Evolutionary conservation across 2,113 vertebrate species (phyloP), one percentile per base, ranked within the genome.

Genomic region (Sardina pilchardus): DNA sequence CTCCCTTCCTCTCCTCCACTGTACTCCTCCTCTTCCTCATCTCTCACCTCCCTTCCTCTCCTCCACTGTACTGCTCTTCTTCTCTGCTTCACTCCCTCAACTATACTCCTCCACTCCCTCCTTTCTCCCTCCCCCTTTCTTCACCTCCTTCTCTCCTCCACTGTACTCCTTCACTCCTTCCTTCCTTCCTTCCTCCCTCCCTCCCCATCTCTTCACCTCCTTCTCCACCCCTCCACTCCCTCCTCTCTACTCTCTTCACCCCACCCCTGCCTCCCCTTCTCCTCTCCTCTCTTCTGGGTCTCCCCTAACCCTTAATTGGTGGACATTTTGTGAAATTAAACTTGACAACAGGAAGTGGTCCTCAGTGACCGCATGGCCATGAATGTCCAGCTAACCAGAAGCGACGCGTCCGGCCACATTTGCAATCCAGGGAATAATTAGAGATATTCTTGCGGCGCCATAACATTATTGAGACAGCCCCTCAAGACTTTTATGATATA

Each of bases 331-430:
- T 86, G 91, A 95, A 95, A 96, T 92, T 91, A 90, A 93, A 91
- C 94, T 94, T 96, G 96, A 96, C 96, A 96, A 96, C 95, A 96
- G 95, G 92, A 93, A 94, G 95, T 92, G 92, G 90, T 93, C 91
- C 92, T 45, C 85, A 92, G 85, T 93, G 93, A 91, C 93, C 93
- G 94, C 93, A 92, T 80, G 85, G 89, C 86, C 50, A 17, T 19
- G 92, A 85, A 34, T 30, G 87, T 89, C 53, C 48, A 82, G 84
- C 92, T 97, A 98, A 99, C 94, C 95, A 95, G 96, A 97, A 96
- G 94, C 96, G 97, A 97, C 97, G 96, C 95, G 91, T 92, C 93
- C 90, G 90, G 94, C 82, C 63, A 53, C 83, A 87, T 92, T 91
- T 86, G 91, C 93, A 90, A 87, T 89, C 86, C 85, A 81, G 56